Percentiles rank a stretch among this genome's conserved stretches.
These are phyloP conservation scores for Thunnus maccoyii DNA, from an alignment of 2,113 vertebrate species.

Conservation along the genomic window DNA sequence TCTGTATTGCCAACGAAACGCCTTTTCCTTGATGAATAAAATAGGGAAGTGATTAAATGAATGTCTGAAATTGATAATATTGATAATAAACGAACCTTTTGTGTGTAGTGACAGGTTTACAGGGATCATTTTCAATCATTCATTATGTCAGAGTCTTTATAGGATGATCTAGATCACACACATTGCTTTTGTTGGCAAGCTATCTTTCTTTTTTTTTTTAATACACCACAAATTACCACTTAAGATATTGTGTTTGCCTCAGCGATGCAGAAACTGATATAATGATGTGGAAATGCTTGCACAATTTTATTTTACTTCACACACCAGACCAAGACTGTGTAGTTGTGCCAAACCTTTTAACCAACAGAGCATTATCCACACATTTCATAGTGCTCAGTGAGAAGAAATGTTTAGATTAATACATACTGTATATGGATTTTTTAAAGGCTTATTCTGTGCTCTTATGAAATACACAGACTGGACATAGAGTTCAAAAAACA, in stretches of 20 bases:
- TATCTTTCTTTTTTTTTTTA: neutral
- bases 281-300: neutral
- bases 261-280: neutral
- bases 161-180: neutral
- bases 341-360: slow-evolving; percentile 5
- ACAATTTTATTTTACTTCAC: neutral
- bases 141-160: neutral
- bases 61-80: no score
- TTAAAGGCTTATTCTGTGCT: neutral
- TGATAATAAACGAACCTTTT: neutral
- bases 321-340: neutral
- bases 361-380: neutral
- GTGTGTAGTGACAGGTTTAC: slow-evolving; percentile 9
- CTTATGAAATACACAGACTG: neutral
- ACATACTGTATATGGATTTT: neutral
- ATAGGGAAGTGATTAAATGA: neutral
- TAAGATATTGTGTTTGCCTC: neutral
- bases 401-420: neutral
- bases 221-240: neutral
- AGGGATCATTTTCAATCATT: neutral
- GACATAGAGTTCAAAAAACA: neutral
- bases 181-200: neutral
- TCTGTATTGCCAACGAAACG: slow-evolving; percentile 7
- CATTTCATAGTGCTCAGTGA: neutral
- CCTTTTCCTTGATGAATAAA: slow-evolving; percentile 5